These are phyloP conservation scores for Anguilla megastoma DNA, from an alignment of 2,797 vertebrate species.

Conservation along the genomic window DNA sequence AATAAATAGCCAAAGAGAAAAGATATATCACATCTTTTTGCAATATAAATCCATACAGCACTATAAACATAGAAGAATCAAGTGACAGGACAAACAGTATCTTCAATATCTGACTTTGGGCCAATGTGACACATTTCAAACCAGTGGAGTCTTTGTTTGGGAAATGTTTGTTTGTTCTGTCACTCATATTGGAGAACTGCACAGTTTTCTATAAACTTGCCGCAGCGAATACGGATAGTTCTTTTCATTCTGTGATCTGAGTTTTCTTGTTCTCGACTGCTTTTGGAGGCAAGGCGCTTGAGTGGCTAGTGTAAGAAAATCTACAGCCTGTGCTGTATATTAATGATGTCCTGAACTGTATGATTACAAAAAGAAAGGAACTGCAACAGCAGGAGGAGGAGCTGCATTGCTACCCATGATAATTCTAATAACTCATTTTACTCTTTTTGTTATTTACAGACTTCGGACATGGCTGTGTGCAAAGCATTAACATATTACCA, in stretches of 20 bases:
- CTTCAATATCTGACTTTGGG: background rate
- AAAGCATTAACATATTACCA: background rate
- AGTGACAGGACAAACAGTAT: background rate
- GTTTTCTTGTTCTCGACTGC: constrained; percentile 20
- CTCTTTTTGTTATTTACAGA: background rate
- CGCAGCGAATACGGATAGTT: background rate
- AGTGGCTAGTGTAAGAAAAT: background rate
- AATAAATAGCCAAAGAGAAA: background rate
- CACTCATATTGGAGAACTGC: constrained; percentile 1
- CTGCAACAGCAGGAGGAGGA: background rate
- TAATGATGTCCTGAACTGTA: background rate
- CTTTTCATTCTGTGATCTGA: constrained; percentile 17
- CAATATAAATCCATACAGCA: background rate
- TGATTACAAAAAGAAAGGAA: background rate
- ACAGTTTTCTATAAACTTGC: background rate
- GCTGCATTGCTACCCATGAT: background rate
- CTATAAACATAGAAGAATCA: background rate
- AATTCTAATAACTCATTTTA: background rate
- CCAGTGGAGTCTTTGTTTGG: background rate
- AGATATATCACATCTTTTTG: background rate
- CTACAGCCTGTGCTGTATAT: background rate
- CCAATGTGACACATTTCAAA: background rate
- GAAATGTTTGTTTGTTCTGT: constrained; percentile 1
- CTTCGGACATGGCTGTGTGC: background rate
- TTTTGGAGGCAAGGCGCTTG: background rate